Percentiles rank a stretch among this genome's conserved stretches.
phyloP scores from a whole-genome alignment of 2,797 vertebrate species.

The Acanthornis magna region DNA sequence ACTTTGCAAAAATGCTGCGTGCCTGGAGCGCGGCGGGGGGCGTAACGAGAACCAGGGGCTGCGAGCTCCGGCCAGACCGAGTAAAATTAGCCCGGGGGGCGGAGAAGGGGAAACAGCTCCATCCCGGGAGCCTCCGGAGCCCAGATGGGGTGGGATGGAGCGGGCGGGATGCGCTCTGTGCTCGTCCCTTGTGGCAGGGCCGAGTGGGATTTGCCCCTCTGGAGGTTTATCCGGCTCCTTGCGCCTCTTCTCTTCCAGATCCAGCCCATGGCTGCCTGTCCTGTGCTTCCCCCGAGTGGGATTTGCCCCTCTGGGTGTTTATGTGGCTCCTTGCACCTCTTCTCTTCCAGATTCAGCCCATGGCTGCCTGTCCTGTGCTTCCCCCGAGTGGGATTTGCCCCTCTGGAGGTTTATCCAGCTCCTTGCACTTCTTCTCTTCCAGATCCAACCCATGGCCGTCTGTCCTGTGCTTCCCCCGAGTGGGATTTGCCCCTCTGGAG shows the following conservation, averaged over 20 bases:
- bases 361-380: not conserved
- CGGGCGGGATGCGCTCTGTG: not conserved
- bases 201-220: not conserved
- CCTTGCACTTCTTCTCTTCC: too few species aligned
- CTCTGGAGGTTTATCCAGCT: too few species aligned
- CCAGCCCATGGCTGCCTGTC: rapidly evolving
- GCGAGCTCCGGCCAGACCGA: conserved; percentile 8
- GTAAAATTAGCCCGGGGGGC: conserved; percentile 31
- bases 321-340: too few species aligned
- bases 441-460: rapidly evolving
- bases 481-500: too few species aligned
- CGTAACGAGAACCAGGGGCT: conserved; percentile 40
- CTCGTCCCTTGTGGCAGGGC: not conserved
- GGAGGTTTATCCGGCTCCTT: not conserved
- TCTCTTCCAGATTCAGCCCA: too few species aligned
- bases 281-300: not conserved
- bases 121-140: not conserved
- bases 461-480: not conserved
- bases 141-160: not conserved
- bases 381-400: too few species aligned
- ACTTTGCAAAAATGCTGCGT: conserved; percentile 32
- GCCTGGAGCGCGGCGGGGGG: conserved; percentile 1
- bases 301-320: not conserved
- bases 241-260: not conserved
- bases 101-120: not conserved